These are phyloP conservation scores for Dolichopus griseipennis DNA, from an alignment of 2,888 invertebrate species.

Conservation along the genomic window DNA sequence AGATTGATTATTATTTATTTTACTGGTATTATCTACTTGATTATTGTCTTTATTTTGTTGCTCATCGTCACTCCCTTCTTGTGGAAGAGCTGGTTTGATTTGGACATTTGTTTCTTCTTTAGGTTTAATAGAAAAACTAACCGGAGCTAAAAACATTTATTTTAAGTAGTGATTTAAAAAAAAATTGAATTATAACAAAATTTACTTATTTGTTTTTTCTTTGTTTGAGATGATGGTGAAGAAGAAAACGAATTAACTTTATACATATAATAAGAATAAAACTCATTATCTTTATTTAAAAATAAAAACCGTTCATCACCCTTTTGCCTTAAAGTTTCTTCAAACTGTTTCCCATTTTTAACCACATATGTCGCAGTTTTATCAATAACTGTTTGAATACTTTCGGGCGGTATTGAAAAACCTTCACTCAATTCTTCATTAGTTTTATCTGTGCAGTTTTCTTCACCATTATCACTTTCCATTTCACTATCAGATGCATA, in stretches of 20 bases:
- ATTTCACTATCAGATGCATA: conserved; percentile 49
- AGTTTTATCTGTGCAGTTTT: conserved; percentile 10
- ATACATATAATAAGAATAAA: conserved; percentile 72
- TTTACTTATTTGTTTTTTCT: conserved; percentile 9
- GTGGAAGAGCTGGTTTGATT: conserved; percentile 64
- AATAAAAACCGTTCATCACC: conserved; percentile 84
- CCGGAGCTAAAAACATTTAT: conserved; percentile 49
- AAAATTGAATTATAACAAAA: background rate
- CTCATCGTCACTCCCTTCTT: conserved; percentile 68
- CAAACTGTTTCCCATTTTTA: conserved; percentile 90
- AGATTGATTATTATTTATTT: background rate
- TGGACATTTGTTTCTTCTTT: conserved; percentile 61
- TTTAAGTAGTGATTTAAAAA: background rate
- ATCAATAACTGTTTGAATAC: conserved; percentile 79
- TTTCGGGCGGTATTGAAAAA: conserved; percentile 64
- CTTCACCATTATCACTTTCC: conserved; percentile 33
- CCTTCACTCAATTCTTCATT: conserved; percentile 28
- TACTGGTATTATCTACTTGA: conserved; percentile 9
- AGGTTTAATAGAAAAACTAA: conserved; percentile 76
- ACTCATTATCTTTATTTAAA: conserved; percentile 64
- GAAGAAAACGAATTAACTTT: conserved; percentile 44
- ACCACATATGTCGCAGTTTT: conserved; percentile 96
- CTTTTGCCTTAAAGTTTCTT: conserved; percentile 73
- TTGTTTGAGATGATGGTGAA: conserved; percentile 21
- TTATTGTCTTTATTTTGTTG: conserved; percentile 21